Conservation (phyloP, 1,140 invertebrate species). For the Pseudomyrmex gracilis region DNA sequence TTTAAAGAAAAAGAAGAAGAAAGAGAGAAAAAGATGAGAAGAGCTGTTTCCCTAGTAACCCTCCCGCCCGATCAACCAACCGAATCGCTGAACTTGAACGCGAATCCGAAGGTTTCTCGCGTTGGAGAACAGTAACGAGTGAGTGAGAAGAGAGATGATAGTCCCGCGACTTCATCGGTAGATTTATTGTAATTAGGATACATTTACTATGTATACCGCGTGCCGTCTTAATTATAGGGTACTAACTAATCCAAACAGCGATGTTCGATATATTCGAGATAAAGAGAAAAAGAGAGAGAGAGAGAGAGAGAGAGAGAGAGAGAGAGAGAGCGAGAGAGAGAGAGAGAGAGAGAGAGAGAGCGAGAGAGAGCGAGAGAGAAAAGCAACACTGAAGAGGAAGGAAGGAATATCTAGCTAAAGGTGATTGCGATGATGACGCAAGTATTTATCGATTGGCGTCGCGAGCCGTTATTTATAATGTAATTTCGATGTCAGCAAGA, state of each 20-base stretch:
- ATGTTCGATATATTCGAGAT: conserved; percentile 82
- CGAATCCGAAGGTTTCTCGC: conserved; percentile 44
- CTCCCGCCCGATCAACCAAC: neutral
- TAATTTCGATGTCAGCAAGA: conserved; percentile 39
- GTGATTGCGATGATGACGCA: conserved; percentile 33
- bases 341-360: conserved; percentile 7
- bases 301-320: neutral
- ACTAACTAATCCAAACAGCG: conserved; percentile 73
- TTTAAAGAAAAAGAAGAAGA: conserved; percentile 43
- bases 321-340: conserved; percentile 46
- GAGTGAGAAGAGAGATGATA: conserved; percentile 54
- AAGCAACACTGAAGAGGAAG: no score
- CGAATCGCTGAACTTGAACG: neutral
- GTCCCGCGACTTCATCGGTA: conserved; percentile 50
- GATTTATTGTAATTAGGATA: conserved; percentile 39
- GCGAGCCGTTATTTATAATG: conserved; percentile 46
- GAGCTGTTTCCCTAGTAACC: neutral
- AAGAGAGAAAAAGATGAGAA: neutral
- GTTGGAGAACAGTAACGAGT: conserved; percentile 11
- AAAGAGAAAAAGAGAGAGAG: conserved; percentile 31
- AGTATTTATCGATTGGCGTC: conserved; percentile 64
- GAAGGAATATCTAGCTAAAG: conserved; percentile 18
- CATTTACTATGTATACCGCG: conserved; percentile 58
- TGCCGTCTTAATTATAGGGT: conserved; percentile 69
- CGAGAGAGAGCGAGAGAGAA: no score